A percentile compares a stretch with the other conserved stretches of the same genome.
phyloP scores from a whole-genome alignment of 2,888 invertebrate species.

The Clostera curtula region DNA sequence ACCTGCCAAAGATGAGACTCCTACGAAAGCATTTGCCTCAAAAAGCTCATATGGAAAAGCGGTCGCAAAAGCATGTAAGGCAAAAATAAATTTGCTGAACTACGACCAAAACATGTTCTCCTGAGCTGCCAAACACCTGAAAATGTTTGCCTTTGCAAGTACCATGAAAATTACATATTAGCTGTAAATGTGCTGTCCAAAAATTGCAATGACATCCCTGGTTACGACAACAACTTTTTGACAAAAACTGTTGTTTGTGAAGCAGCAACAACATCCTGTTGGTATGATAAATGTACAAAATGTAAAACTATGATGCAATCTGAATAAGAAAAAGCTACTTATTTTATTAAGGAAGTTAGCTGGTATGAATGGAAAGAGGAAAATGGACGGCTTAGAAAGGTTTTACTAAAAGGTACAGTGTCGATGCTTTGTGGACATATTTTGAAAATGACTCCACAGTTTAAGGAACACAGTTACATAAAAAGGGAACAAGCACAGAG shows the following conservation, averaged over 20 bases:
- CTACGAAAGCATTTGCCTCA: too few species aligned
- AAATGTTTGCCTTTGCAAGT: neutral
- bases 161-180: neutral
- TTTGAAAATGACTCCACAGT: neutral
- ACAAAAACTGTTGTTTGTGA: neutral
- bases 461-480: neutral
- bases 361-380: neutral
- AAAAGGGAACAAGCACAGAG: neutral
- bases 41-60: too few species aligned
- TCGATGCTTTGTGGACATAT: neutral
- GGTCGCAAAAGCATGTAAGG: neutral
- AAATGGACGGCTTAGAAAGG: neutral
- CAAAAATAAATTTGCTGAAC: neutral
- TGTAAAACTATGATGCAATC: neutral
- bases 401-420: neutral
- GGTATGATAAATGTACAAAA: neutral
- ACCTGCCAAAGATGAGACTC: too few species aligned
- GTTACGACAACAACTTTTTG: neutral
- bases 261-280: neutral
- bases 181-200: neutral
- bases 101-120: neutral
- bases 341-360: neutral
- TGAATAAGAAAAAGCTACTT: neutral
- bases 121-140: neutral
- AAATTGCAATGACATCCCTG: neutral